Conservation (phyloP, 2,797 vertebrate genomes). For the Bufotes viridis region DNA sequence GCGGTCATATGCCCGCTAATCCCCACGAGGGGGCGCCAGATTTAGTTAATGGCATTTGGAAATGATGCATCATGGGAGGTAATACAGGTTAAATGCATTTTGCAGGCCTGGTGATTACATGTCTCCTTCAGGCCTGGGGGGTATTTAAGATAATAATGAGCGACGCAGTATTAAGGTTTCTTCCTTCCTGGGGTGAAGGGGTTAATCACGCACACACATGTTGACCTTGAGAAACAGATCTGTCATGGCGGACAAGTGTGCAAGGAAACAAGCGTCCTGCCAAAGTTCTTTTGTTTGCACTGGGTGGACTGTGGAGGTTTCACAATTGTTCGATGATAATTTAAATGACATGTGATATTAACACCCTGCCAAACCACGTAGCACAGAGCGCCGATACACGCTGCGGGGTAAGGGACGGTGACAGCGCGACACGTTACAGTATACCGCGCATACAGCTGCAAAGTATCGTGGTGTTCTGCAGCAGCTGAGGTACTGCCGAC, state of each 20-base stretch:
- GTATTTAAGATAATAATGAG: no score
- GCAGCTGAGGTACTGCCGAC: background rate
- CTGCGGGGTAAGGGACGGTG: no score
- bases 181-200: slow-evolving; percentile 9
- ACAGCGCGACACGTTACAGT: no score
- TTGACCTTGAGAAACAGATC: slow-evolving; percentile 12
- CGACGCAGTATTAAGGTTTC: background rate
- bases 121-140: no score
- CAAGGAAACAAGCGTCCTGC: slow-evolving; percentile 21
- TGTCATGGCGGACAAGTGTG: background rate
- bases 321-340: slow-evolving; percentile 41
- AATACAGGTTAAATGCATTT: no score
- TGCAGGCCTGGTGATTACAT: no score
- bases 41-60: no score
- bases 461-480: no score
- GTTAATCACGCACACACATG: slow-evolving; percentile 27
- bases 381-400: no score
- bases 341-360: slow-evolving; percentile 34
- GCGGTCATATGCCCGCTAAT: no score
- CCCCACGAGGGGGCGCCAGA: no score
- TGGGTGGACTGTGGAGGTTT: slow-evolving; percentile 3
- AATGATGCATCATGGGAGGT: no score
- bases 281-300: slow-evolving; percentile 35
- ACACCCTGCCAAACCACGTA: background rate
- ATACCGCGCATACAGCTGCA: background rate